Evolutionary conservation across 2,888 invertebrate species (phyloP), one percentile per base, ranked within the genome.

Genomic region (Conistra vaccinii): DNA sequence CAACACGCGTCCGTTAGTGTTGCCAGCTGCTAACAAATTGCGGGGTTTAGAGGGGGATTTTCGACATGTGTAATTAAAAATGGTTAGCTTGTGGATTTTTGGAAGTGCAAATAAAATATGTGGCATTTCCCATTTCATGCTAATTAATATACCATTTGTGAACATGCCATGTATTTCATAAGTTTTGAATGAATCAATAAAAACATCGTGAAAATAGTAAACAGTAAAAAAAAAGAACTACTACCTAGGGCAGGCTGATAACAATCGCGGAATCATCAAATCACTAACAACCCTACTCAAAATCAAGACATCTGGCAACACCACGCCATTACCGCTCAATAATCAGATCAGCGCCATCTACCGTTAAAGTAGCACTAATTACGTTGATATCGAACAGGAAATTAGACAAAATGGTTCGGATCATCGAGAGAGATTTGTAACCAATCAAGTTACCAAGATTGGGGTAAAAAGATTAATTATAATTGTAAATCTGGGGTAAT

Each of bases 341-440:
- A 83, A 83, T 58, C 23, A 45, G 6, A 73, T 57, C 60, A 76
- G 39, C 81, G 87, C 82, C 84, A 87, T 82, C 81, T 84, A 77
- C 78, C 78, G 73, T 71, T 80, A 68, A 57, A 67, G 17, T 69
- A 68, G 65, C 35, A 71, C 63, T 60, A 78, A 87, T 81, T 78
- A 79, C 60, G 29, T 80, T 69, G 42, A 79, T 51, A 75, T 51
- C 7, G 60, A 26, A 69, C 78, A 75, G 78, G 80, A 82, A 84
- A 87, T 87, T 79, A 69, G 69, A 84, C 82, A 80, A 81, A 78
- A 80, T 65, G 71, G 58, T 51, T 78, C 57, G 20, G 69, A 84
- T 77, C 7, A 68, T 48, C 57, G 53, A 51, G 29, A 39, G 6
- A 69, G 83, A 85, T 85, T 75, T 81, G 60, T 74, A 57, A 57